These are phyloP conservation scores for Drosophila kohkoa DNA, from an alignment of 1,140 invertebrate genomes.

Conservation along the genomic window DNA sequence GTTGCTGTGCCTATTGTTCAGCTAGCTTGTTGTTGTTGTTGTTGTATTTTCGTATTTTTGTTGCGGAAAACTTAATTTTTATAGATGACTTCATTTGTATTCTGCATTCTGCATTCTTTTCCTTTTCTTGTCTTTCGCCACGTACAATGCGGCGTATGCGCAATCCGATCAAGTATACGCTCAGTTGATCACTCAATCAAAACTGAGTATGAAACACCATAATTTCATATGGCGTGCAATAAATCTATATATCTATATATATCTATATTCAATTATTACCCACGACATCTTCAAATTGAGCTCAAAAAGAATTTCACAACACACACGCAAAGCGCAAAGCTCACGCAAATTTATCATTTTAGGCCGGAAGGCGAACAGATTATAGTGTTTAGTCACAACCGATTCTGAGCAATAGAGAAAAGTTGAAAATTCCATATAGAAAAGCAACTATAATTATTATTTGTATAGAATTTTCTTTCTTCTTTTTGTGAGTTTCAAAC, in stretches of 20 bases:
- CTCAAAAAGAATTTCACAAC: neutral
- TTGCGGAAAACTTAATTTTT: constrained; percentile 47
- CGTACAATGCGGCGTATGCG: constrained; percentile 62
- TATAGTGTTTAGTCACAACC: neutral
- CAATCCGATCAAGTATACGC: constrained; percentile 39
- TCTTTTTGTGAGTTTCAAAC: too few relatives aligned
- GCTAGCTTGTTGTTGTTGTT: constrained; percentile 36
- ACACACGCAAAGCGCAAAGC: constrained; percentile 7
- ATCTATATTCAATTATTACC: too few relatives aligned
- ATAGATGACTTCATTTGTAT: constrained; percentile 44
- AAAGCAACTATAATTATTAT: too few relatives aligned
- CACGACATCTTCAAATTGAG: neutral
- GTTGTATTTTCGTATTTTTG: constrained; percentile 30
- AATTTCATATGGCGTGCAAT: neutral
- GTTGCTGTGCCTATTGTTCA: constrained; percentile 37
- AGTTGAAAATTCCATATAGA: too few relatives aligned
- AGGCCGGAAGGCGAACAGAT: neutral
- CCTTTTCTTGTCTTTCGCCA: too few relatives aligned
- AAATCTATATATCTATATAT: neutral
- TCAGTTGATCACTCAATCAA: neutral
- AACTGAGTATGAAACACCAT: neutral
- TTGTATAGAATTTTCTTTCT: too few relatives aligned
- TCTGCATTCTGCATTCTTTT: constrained; percentile 4
- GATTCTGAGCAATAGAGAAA: too few relatives aligned
- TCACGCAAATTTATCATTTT: constrained; percentile 2